A percentile compares a stretch with the other conserved stretches of the same genome.
These are phyloP conservation scores for Nephrotoma flavescens DNA, from an alignment of 2,888 invertebrate species.

Conservation along the genomic window DNA sequence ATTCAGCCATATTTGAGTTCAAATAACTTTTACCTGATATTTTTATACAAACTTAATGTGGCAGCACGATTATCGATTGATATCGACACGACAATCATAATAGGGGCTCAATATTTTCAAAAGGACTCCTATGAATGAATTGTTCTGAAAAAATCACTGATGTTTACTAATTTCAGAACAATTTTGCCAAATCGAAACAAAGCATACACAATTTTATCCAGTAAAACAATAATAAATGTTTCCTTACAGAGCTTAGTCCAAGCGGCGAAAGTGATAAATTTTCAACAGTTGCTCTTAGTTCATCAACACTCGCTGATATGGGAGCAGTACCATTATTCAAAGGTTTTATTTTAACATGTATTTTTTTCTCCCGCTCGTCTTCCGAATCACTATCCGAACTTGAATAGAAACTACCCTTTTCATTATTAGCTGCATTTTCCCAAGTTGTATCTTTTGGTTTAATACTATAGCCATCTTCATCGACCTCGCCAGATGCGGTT, in stretches of 20 bases:
- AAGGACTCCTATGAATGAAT: no score
- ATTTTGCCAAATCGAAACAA: no score
- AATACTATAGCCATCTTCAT: constrained; percentile 87
- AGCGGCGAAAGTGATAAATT: constrained; percentile 73
- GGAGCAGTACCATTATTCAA: constrained; percentile 78
- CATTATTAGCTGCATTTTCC: constrained; percentile 39
- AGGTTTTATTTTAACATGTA: constrained; percentile 91
- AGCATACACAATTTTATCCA: no score
- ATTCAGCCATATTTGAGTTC: no score
- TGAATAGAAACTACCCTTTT: constrained; percentile 62
- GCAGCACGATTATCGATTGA: no score
- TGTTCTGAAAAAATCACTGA: no score
- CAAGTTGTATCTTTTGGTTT: constrained; percentile 59
- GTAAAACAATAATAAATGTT: no score
- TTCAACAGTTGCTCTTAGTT: constrained; percentile 81
- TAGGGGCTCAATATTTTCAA: no score
- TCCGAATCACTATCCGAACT: constrained; percentile 79
- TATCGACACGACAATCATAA: no score
- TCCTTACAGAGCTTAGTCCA: constrained; percentile 42
- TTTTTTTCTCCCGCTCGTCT: constrained; percentile 76
- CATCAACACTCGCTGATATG: constrained; percentile 92
- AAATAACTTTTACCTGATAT: no score
- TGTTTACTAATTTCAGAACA: no score
- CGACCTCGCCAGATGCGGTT: constrained; percentile 57
- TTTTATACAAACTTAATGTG: no score